A percentile compares a stretch with the other conserved stretches of the same genome.
These are phyloP conservation scores for Equus quagga DNA, from an alignment of 2,113 vertebrate genomes.

Conservation along the genomic window DNA sequence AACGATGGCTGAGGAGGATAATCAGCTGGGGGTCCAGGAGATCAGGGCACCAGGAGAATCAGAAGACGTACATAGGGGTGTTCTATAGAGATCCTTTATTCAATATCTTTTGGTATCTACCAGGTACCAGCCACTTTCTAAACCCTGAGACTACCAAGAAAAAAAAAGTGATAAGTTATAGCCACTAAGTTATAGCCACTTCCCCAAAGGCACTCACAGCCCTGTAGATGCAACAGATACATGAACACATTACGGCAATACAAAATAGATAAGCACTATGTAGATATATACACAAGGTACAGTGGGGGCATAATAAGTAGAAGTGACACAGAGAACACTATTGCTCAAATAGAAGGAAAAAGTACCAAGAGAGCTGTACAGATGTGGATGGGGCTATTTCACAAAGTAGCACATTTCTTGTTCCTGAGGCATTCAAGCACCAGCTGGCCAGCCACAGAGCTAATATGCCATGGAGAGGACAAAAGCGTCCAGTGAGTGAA, in stretches of 20 bases:
- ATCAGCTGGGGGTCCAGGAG: neutral
- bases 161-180: neutral
- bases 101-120: neutral
- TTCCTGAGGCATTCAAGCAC: neutral
- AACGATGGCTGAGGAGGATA: neutral
- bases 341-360: neutral
- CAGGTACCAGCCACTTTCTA: neutral
- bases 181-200: neutral
- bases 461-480: neutral
- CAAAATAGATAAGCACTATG: neutral
- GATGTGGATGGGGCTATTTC: neutral
- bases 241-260: neutral
- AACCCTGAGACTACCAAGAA: neutral
- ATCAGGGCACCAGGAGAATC: neutral
- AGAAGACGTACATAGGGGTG: neutral
- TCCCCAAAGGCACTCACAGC: neutral
- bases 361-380: neutral
- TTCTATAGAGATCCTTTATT: neutral
- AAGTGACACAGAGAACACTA: neutral
- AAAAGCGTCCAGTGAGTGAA: neutral
- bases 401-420: neutral
- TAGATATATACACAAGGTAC: neutral
- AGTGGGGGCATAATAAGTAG: neutral
- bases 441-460: neutral
- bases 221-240: neutral